A percentile compares a stretch with the other conserved stretches of the same genome.
phyloP scores from a whole-genome alignment of 2,797 vertebrate genomes.

The Sardinella longiceps region DNA sequence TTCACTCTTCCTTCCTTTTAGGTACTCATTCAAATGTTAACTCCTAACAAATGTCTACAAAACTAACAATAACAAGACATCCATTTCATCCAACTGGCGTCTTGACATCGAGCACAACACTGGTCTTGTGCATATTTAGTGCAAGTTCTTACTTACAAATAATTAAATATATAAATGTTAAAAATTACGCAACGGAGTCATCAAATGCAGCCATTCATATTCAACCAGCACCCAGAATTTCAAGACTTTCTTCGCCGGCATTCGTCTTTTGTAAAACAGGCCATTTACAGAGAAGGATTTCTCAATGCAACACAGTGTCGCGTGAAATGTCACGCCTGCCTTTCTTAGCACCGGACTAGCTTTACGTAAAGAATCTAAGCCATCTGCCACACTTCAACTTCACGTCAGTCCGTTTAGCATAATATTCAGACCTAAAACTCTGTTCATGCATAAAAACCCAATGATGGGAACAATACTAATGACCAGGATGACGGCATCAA shows the following conservation, averaged over 20 bases:
- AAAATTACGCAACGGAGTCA: not conserved
- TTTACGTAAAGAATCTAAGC: not conserved
- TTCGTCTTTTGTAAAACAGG: not conserved
- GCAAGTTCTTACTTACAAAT: not conserved
- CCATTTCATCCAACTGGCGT: not conserved
- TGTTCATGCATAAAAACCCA: not conserved
- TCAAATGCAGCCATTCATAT: not conserved
- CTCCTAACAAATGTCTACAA: not conserved
- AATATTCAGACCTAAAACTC: too few relatives aligned
- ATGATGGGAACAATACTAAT: not conserved
- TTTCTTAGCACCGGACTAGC: not conserved
- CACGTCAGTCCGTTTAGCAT: not conserved
- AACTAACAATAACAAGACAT: not conserved
- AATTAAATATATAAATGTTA: not conserved
- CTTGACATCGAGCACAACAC: not conserved
- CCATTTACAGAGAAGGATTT: not conserved
- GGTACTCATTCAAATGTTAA: not conserved
- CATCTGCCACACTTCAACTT: not conserved
- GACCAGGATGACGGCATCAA: not conserved
- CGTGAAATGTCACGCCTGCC: not conserved
- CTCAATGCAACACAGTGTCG: too few relatives aligned
- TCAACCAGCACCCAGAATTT: not conserved
- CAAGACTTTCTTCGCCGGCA: not conserved
- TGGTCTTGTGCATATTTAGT: not conserved
- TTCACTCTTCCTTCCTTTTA: not conserved